These are phyloP conservation scores for Sminthurinus aureus DNA, from an alignment of 2,888 invertebrate genomes.

Conservation along the genomic window DNA sequence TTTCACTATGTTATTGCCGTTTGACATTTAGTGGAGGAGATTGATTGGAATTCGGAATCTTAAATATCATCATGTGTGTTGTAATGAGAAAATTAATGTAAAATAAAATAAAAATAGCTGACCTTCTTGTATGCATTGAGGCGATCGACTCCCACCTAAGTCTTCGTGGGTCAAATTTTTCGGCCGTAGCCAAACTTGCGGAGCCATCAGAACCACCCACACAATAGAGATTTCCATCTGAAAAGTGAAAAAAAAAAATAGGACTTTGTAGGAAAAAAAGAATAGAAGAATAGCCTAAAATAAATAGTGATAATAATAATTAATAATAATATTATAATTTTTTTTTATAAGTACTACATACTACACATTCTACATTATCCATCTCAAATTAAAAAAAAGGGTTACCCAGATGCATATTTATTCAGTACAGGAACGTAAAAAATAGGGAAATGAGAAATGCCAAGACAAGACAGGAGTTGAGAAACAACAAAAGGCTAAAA, in stretches of 20 bases:
- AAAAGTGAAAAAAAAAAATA: conserved; percentile 60
- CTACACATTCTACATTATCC: not conserved
- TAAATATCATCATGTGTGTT: not conserved
- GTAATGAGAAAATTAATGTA: too few relatives aligned
- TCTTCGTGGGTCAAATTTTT: conserved; percentile 71
- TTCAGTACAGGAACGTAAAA: not conserved
- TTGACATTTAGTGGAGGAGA: not conserved
- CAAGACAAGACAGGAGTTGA: not conserved
- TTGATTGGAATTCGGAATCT: conserved; percentile 41
- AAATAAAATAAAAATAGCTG: too few relatives aligned
- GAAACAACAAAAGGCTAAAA: not conserved
- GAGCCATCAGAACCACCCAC: conserved; percentile 74
- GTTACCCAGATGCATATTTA: not conserved
- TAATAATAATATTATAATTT: too few relatives aligned
- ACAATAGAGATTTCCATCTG: conserved; percentile 72
- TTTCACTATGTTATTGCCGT: too few relatives aligned
- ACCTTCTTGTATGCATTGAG: conserved; percentile 74
- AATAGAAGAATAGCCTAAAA: too few relatives aligned
- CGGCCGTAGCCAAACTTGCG: conserved; percentile 74
- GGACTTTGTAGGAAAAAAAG: not conserved
- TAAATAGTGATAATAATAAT: too few relatives aligned
- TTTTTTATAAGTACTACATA: too few relatives aligned
- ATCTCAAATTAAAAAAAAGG: not conserved
- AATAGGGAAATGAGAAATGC: not conserved
- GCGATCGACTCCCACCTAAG: conserved; percentile 75